These are phyloP conservation scores for Esperia sulphurella DNA, from an alignment of 2,888 invertebrate species.

Conservation along the genomic window DNA sequence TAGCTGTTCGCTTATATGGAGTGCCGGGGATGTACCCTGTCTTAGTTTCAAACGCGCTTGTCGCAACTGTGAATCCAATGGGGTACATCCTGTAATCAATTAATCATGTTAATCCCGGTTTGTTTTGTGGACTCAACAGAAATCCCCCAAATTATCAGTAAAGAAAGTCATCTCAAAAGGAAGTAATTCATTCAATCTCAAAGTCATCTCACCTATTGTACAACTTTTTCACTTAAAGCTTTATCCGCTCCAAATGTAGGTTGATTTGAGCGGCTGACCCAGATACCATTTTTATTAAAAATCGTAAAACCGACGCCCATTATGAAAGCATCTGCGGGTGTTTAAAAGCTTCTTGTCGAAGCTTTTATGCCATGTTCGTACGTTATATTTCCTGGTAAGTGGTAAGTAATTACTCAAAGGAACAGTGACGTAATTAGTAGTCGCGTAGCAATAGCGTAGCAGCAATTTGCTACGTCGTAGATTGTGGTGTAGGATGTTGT, in stretches of 20 bases:
- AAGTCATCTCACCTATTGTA: no score
- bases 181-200: no score
- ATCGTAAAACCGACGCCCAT: not conserved
- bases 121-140: no score
- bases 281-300: constrained; percentile 47
- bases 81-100: no score
- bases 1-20: no score
- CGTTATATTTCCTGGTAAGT: not conserved
- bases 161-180: no score
- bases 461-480: not conserved
- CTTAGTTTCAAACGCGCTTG: no score
- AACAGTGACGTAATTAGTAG: not conserved
- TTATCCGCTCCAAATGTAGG: constrained; percentile 23
- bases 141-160: no score
- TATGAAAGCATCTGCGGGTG: constrained; percentile 13
- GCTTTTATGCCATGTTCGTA: not conserved
- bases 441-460: not conserved
- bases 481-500: no score
- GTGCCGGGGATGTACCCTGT: no score
- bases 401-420: not conserved
- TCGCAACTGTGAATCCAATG: no score
- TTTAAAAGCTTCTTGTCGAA: constrained; percentile 12
- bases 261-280: constrained; percentile 42
- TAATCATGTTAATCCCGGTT: no score
- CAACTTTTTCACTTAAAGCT: constrained; percentile 7